Base-by-base conservation (phyloP, 2,797 vertebrate species). In the Sebastes nivosus region DNA sequence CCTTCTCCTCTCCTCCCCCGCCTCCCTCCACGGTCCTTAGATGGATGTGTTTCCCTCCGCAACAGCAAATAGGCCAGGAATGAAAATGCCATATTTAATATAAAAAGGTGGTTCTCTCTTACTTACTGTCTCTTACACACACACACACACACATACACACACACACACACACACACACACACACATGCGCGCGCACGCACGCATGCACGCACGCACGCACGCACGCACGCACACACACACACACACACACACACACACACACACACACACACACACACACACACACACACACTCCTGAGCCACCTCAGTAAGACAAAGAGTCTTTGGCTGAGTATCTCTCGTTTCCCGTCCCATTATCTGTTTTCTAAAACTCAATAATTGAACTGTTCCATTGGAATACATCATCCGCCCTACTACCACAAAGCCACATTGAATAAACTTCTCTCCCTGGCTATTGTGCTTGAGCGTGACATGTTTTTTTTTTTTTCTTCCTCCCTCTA, bases 341-440 rank as follows among this genome's bases (percentile, higher is more conserved):
- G 57, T 89, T 92, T 93, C 89, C 88, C 82, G 72, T 86, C 83
- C 89, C 85, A 93, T 94, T 94, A 93, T 93, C 86, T 92, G 85
- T 92, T 93, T 92, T 89, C 86, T 92, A 90, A 90, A 94, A 94
- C 90, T 93, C 92, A 94, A 93, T 95, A 94, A 95, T 92, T 93
- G 92, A 93, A 94, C 83, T 88, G 79, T 91, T 93, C 90, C 79
- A 79, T 87, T 87, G 79, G 90, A 89, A 91, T 94, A 92, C 87
- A 94, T 94, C 91, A 93, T 91, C 88, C 29, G 14, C 77, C 79
- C 67, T 65, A n/a, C 82, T 69, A 88, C 88, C 87, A 91, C 78
- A 89, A 86, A 92, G 80, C 75, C 82, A 52, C 80, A 88, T 82
- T 92, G 87, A 94, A 92, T 90, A 87, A 91, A 92, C 86, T 87